Evolutionary conservation across 2,888 invertebrate species (phyloP).

Genomic region (Drosophila mayaguana): DNA sequence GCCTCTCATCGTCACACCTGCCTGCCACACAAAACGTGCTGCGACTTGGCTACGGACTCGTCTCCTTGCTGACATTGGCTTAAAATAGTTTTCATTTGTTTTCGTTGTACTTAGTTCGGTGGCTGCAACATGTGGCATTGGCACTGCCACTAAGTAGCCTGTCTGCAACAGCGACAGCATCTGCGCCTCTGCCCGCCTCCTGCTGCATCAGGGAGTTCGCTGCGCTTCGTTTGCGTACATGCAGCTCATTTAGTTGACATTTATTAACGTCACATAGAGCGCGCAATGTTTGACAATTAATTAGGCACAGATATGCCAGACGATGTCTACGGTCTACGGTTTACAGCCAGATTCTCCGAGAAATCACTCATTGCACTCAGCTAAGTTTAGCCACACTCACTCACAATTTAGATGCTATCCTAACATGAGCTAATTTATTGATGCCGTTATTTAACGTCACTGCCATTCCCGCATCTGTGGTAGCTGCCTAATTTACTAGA

Average conservation of each 20-base stretch:
- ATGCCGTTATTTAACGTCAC: constrained; percentile 33
- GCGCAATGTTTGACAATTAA: constrained; percentile 81
- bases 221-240: constrained; percentile 73
- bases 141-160: constrained; percentile 77
- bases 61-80: constrained; percentile 55
- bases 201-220: constrained; percentile 38
- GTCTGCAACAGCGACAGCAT: constrained; percentile 67
- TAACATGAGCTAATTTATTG: constrained; percentile 45
- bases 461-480: constrained; percentile 12
- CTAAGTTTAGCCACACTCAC: constrained; percentile 32
- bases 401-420: constrained; percentile 34
- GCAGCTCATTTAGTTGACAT: constrained; percentile 81
- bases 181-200: neutral
- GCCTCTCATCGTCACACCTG: constrained; percentile 69
- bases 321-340: constrained; percentile 24
- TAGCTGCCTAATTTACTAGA: neutral
- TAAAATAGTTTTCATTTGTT: constrained; percentile 80
- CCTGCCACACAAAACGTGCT: constrained; percentile 38
- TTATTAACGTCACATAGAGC: constrained; percentile 77
- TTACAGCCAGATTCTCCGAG: constrained; percentile 16
- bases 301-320: constrained; percentile 65
- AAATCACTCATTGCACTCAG: constrained; percentile 47
- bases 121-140: constrained; percentile 78
- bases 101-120: constrained; percentile 54
- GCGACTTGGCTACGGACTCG: constrained; percentile 2